Percentiles rank a stretch among this genome's conserved stretches.
Conservation (phyloP, 2,113 vertebrate species). For the Pleuronectes platessa region DNA sequence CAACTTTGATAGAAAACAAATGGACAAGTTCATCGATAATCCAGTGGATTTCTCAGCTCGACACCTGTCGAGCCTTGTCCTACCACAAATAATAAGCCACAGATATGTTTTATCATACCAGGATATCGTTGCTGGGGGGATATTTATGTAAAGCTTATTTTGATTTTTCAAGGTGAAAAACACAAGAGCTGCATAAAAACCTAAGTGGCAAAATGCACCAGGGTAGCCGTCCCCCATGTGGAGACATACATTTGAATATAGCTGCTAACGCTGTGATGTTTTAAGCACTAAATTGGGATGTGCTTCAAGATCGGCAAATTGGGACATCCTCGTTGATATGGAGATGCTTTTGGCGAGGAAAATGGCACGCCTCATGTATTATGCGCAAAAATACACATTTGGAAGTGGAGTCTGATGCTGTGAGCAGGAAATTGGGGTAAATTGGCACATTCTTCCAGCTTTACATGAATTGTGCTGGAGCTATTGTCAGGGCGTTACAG, state of each 20-base stretch:
- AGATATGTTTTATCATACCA: neutral
- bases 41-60: neutral
- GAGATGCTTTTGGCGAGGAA: slow-evolving; percentile 62
- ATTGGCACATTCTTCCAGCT: slow-evolving; percentile 72
- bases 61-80: too few relatives aligned
- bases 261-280: slow-evolving; percentile 51
- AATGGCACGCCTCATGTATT: slow-evolving; percentile 69
- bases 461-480: slow-evolving; percentile 72
- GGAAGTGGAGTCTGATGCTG: slow-evolving; percentile 55
- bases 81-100: too few relatives aligned
- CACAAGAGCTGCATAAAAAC: neutral
- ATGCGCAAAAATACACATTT: slow-evolving; percentile 71
- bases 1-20: neutral
- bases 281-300: slow-evolving; percentile 53
- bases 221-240: neutral
- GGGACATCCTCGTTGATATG: slow-evolving; percentile 66
- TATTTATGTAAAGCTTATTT: neutral
- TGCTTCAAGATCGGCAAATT: slow-evolving; percentile 67
- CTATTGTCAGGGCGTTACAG: slow-evolving; percentile 64
- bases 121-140: neutral
- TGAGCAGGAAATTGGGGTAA: slow-evolving; percentile 71
- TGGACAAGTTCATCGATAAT: neutral
- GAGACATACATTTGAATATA: slow-evolving; percentile 38
- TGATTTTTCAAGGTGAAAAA: neutral
- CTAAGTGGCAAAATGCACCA: neutral